Evolutionary conservation across 2,888 invertebrate genomes (phyloP), one percentile per base, ranked within the genome.

Genomic region (Synergus japonicus): DNA sequence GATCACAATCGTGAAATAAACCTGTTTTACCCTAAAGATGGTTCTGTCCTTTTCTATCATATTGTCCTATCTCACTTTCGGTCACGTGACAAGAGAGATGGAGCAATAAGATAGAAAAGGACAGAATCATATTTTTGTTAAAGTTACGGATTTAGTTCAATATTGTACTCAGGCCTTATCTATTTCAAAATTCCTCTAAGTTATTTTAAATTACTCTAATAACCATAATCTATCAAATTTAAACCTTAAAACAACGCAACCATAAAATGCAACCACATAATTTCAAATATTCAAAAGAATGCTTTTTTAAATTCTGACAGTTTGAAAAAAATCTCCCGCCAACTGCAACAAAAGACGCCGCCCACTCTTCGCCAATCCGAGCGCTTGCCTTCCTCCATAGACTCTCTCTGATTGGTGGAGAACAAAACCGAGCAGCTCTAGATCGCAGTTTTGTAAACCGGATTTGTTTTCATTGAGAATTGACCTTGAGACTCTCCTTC

Each of bases 401-500:
- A 37, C n/a, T 2, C 0, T 3, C 22, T 4, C 8, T 54, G 49
- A 73, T 73, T 73, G 54, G 54, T 54, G 54, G 54, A 29, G 12
- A 3, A 29, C 13, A 4, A 1, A 15, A 49, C 29, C 5, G 15
- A 37, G 12, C 9, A n/a, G 9, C 8, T 7, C 1, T 0, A 37
- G 22, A 60, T 60, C 60, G 60, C 22, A 13, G 4, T 12, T 63
- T 54, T 73, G 73, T 49, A 73, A 73, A 54, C 41, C 37, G n/a
- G 54, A 54, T 0, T 73, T 15, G 41, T 54, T 54, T 15, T 22
- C 29, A 54, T 37, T 73, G 73, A 37, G 9, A 73, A 73, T 37
- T n/a, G 9, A n/a, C 29, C 41, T 49, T 73, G 73, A 54, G 73
- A 54, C 49, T 49, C 49, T 73, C 69, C 73, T 63, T 63, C 49